Percentiles rank a stretch among this genome's conserved stretches.
Conservation (phyloP, 1,140 invertebrate genomes). For the Bombus difficillimus region DNA sequence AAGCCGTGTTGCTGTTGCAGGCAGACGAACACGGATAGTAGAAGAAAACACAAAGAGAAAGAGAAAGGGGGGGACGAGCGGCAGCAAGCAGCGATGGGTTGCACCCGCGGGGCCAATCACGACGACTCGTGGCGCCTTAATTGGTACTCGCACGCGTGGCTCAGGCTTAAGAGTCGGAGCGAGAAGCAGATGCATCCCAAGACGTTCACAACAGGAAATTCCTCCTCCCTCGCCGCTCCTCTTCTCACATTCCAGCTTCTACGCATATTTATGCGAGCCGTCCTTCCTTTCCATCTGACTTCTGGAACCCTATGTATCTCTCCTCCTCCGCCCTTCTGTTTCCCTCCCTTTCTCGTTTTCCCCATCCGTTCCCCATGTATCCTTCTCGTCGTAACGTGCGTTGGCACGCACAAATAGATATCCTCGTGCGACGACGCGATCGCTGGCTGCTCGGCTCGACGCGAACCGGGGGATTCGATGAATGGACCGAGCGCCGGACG, state of each 20-base stretch:
- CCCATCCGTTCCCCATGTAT: constrained; percentile 28
- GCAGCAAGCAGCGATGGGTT: constrained; percentile 3
- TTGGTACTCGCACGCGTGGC: constrained; percentile 70
- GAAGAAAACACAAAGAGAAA: neutral
- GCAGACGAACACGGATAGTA: too few relatives aligned
- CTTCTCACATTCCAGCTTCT: constrained; percentile 54
- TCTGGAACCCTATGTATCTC: constrained; percentile 27
- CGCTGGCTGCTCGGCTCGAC: neutral
- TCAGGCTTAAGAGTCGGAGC: constrained; percentile 59
- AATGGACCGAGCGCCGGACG: constrained; percentile 70
- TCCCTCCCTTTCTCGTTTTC: constrained; percentile 14
- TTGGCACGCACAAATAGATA: constrained; percentile 73
- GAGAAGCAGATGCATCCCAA: constrained; percentile 78
- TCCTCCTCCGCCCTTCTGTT: constrained; percentile 3
- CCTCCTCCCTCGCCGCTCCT: constrained; percentile 67
- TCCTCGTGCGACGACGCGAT: constrained; percentile 44
- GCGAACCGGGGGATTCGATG: constrained; percentile 58
- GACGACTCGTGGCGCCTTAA: constrained; percentile 66
- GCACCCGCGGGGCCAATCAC: constrained; percentile 50
- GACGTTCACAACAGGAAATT: constrained; percentile 82
- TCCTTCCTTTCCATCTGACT: constrained; percentile 48
- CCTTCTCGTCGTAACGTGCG: constrained; percentile 27
- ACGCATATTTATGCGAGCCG: constrained; percentile 40
- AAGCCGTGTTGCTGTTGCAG: neutral
- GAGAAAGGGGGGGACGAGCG: neutral